Percentiles rank a stretch among this genome's conserved stretches.
Evolutionary conservation across 2,888 invertebrate species (phyloP).

Genomic region (Nomada lathburiana): DNA sequence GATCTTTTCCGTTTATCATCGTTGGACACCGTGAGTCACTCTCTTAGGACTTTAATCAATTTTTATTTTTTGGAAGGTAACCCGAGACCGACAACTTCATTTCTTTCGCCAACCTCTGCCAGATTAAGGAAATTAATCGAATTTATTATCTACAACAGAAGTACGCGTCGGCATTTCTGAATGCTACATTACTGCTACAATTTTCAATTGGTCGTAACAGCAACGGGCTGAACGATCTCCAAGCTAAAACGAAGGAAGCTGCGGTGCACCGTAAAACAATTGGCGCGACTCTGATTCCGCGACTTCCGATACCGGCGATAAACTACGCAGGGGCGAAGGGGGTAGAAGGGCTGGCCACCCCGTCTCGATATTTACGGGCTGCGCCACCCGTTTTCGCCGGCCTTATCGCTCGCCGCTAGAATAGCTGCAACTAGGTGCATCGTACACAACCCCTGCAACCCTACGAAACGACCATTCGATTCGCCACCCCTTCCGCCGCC

Average conservation of each 20-base stretch:
- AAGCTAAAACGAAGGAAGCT: conserved; percentile 35
- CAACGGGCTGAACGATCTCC: not conserved
- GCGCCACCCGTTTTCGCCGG: conserved; percentile 76
- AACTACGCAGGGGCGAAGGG: conserved; percentile 64
- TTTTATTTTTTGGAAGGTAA: too few species aligned
- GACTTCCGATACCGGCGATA: conserved; percentile 80
- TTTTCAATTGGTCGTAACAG: not conserved
- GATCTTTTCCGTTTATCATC: not conserved
- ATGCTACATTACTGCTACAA: too few species aligned
- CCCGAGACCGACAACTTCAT: too few species aligned
- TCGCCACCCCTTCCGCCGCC: conserved; percentile 25
- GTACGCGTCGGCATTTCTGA: too few species aligned
- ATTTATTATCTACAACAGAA: too few species aligned
- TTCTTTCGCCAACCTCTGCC: too few species aligned
- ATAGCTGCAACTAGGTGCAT: conserved; percentile 78
- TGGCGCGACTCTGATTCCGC: conserved; percentile 75
- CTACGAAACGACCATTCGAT: conserved; percentile 43
- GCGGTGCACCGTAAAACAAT: conserved; percentile 79
- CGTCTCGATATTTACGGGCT: conserved; percentile 81
- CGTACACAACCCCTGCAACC: conserved; percentile 70
- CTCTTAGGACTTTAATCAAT: not conserved
- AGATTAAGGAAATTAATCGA: too few species aligned
- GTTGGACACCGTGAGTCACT: not conserved
- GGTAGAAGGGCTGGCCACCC: conserved; percentile 42
- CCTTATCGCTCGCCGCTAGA: conserved; percentile 78